Base-by-base conservation (phyloP, 2,113 vertebrate species). In the Paradisaea rubra region DNA sequence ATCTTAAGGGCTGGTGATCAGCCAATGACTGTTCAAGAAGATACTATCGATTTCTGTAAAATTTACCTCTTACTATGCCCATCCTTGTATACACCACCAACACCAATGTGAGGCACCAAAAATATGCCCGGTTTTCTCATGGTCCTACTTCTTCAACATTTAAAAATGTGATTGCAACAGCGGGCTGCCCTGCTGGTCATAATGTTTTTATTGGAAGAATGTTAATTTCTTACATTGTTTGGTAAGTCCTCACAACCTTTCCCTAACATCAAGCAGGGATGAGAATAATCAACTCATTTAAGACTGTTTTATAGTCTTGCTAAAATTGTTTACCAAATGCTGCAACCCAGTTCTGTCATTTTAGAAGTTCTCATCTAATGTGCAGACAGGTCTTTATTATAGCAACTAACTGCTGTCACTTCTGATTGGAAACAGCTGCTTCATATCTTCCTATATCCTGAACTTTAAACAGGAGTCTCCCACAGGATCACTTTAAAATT, bases 31-130 rank as follows among this genome's bases (percentile, higher is more conserved):
- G 37, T 76, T 80, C 8, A 80, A 80, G 89, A 85, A 39, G 24
- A 57, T 13, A 37, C 20, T 69, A 16, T 47, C 2, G 7, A 6
- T 82, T 89, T 87, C 59, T 87, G 37, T 85, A 50, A 82, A 50
- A 64, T 39, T 45, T 71, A 15, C 22, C 9, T 45, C 4, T 63
- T 81, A 14, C 16, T 82, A 15, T 2, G 1, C 15, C 52, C 0
- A 0, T 41, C 28, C 6, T 61, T 23, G 6, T 53, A 24, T 30
- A 30, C 21, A 27, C 0, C 33, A 21, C 0, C 0, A 73, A 52
- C 60, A 78, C 21, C 47, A 87, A 52, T 8, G 11, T 59, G 19
- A 63, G 59, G 33, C 39, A 80, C 33, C 22, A 92, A 77, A 92
- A 82, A n/a, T 57, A 52, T 6, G 2, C 37, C 33, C 5, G 1